Evolutionary conservation across 2,797 vertebrate species (phyloP).

Genomic region (Pipistrellus pipistrellus): DNA sequence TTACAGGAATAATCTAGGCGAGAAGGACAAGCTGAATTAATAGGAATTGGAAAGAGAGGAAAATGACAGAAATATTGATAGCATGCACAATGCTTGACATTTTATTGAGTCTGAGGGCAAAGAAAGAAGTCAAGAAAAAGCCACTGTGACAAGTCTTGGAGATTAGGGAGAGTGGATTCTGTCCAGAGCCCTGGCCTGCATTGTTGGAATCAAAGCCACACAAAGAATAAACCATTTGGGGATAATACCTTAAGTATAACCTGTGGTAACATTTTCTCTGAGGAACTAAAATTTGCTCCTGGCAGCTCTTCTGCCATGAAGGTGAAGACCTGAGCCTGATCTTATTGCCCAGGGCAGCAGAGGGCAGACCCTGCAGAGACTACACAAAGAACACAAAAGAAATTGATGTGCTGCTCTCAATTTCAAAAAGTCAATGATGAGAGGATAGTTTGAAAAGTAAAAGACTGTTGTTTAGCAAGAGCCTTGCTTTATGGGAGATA

Average conservation of each 20-base stretch:
- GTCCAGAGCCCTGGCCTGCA: not conserved
- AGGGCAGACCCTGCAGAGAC: not conserved
- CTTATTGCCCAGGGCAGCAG: not conserved
- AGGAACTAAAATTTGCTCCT: conserved; percentile 2
- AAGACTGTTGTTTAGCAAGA: not conserved
- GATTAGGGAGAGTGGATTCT: not conserved
- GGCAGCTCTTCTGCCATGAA: not conserved
- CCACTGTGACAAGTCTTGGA: not conserved
- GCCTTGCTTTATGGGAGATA: not conserved
- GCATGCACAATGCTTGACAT: not conserved
- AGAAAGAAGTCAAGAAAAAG: not conserved
- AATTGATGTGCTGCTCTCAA: conserved; percentile 8
- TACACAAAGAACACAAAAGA: not conserved
- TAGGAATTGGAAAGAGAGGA: not conserved
- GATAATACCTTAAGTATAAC: not conserved
- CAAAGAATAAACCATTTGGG: not conserved
- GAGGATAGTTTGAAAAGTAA: not conserved
- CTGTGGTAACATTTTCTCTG: not conserved
- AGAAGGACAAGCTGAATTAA: not conserved
- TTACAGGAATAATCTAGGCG: not conserved
- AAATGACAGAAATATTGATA: not conserved
- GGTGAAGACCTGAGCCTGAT: not conserved
- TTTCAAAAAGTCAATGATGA: not conserved
- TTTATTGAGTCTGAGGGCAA: not conserved
- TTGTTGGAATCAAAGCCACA: not conserved